Base-by-base conservation (phyloP, 2,797 vertebrate genomes). In the Alectoris magna region DNA sequence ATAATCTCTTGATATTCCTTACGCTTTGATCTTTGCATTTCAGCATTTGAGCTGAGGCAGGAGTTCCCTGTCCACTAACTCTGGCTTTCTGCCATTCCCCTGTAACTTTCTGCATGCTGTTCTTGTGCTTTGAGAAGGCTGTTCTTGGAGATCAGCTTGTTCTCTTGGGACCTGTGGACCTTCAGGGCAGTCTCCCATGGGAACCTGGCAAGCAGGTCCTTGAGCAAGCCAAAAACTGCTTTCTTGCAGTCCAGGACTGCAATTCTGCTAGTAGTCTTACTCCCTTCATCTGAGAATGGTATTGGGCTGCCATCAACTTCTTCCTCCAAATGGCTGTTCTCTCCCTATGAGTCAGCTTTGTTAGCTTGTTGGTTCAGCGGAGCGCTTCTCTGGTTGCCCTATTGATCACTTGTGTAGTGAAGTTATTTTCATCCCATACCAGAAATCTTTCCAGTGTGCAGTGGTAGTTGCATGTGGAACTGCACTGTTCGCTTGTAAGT, bases 181-280 rank as follows among this genome's bases (percentile, higher is more conserved):
- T 88, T 90, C 56, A 53, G 36, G 82, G 66, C 53, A 83, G 43
- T 48, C 53, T 93, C 16, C 49, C 24, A 2, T 77, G 44, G 73
- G 22, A 89, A 64, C 41, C 44, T 87, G 59, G 39, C 48, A 83
- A 1, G 1, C 56, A 76, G 39, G 75, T 81, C 14, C 31, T 70
- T 53, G 22, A 72, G 68, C 26, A 81, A 76, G 60, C 41, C n/a
- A 76, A 88, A 87, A 84, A 82, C 36, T 93, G n/a, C 36, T 91
- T 92, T 95, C 29, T 39, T 5, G 18, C 31, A 79, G 48, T 64
- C 27, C 14, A 60, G 36, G 39, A 39, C 59, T 90, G 29, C 66
- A 75, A 63, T 86, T 82, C 60, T 93, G 26, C 68, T 73, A 60
- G 31, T 48, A 41, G 16, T 53, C 24, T 85, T 83, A 31, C 26